Conservation (phyloP, 2,113 vertebrate genomes). For the Vidua macroura region DNA sequence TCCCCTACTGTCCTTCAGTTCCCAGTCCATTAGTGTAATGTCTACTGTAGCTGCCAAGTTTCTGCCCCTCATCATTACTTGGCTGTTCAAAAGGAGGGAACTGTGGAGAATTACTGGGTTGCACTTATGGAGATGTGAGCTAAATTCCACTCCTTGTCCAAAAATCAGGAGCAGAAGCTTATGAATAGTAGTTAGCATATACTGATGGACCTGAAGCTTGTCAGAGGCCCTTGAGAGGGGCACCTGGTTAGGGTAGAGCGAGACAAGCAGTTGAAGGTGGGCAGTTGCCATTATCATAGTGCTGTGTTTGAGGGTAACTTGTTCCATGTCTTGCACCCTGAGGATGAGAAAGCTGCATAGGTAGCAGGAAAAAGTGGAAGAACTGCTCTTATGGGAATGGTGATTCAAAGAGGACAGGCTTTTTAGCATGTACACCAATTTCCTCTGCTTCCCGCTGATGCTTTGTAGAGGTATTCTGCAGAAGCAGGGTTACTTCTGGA, state of each 20-base stretch:
- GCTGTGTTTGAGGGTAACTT: neutral
- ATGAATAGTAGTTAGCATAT: neutral
- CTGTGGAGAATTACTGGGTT: neutral
- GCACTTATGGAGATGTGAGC: neutral
- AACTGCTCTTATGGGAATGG: neutral
- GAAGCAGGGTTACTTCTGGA: neutral
- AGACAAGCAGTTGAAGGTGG: neutral
- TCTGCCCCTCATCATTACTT: neutral
- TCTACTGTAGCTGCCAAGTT: neutral
- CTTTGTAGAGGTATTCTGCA: neutral
- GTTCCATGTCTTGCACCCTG: fast-evolving
- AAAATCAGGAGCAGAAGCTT: neutral
- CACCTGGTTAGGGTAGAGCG: neutral
- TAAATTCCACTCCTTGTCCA: neutral
- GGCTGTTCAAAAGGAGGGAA: neutral
- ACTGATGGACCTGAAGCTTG: neutral
- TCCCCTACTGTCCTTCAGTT: neutral
- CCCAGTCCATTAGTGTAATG: neutral
- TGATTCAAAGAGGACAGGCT: neutral
- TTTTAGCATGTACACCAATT: neutral
- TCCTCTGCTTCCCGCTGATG: neutral
- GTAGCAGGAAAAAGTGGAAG: neutral
- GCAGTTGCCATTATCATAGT: fast-evolving
- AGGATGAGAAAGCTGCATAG: neutral
- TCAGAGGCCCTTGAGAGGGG: neutral